These are phyloP conservation scores for Hafferia zeledoni DNA, from an alignment of 2,797 vertebrate species.

Conservation along the genomic window DNA sequence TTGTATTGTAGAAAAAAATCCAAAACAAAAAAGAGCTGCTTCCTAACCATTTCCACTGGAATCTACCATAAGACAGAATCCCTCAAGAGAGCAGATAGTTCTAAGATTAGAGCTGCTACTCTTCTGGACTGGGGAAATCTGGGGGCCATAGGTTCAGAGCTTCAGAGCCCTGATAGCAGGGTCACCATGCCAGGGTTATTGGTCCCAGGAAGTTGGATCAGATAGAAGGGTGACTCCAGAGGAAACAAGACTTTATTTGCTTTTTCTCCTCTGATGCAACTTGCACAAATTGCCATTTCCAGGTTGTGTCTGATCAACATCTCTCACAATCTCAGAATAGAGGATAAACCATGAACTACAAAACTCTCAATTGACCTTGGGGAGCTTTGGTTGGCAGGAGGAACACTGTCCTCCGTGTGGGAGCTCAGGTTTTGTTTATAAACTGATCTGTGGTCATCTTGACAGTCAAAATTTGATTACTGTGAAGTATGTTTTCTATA, in stretches of 20 bases:
- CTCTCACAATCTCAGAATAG: not conserved
- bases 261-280: not conserved
- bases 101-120: not conserved
- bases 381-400: not conserved
- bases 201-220: not conserved
- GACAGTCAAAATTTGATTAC: not conserved
- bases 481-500: not conserved
- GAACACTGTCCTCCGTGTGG: not conserved
- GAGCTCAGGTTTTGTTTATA: not conserved
- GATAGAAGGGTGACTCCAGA: not conserved
- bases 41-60: not conserved
- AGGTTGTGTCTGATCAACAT: not conserved
- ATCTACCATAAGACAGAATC: not conserved
- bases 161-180: not conserved
- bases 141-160: not conserved
- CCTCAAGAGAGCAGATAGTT: not conserved
- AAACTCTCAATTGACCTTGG: not conserved
- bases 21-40: not conserved
- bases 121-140: not conserved
- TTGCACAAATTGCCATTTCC: not conserved
- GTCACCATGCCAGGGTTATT: not conserved
- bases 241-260: not conserved
- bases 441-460: not conserved
- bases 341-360: not conserved
- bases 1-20: not conserved